Evolutionary conservation across 1,140 invertebrate genomes (phyloP).

Genomic region (Diorhabda sublineata): DNA sequence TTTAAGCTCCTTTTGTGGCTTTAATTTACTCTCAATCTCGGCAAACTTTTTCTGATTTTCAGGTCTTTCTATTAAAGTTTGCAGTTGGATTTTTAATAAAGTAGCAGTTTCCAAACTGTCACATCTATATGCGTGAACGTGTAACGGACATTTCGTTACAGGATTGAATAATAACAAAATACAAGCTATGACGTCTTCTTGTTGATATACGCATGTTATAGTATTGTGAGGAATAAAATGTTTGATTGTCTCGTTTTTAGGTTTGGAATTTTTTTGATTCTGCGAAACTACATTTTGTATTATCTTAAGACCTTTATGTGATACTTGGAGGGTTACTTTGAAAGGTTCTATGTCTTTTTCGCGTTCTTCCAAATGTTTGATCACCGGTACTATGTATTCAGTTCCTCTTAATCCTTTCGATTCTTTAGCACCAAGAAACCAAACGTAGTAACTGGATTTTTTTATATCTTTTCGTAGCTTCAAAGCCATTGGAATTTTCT

Average conservation of each 20-base stretch:
- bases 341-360: slow-evolving; percentile 84
- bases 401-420: slow-evolving; percentile 80
- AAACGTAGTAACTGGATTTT: slow-evolving; percentile 96
- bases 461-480: slow-evolving; percentile 81
- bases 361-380: slow-evolving; percentile 77
- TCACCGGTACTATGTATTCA: slow-evolving; percentile 75
- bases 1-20: slow-evolving; percentile 50
- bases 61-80: slow-evolving; percentile 74
- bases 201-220: slow-evolving; percentile 78
- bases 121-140: slow-evolving; percentile 90
- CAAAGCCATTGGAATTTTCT: slow-evolving; percentile 54
- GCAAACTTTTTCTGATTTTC: slow-evolving; percentile 84
- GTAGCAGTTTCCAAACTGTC: slow-evolving; percentile 90
- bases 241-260: slow-evolving; percentile 70
- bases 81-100: slow-evolving; percentile 76
- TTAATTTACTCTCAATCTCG: slow-evolving; percentile 64
- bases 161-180: slow-evolving; percentile 88
- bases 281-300: slow-evolving; percentile 70
- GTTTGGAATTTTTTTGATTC: slow-evolving; percentile 55
- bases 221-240: slow-evolving; percentile 93
- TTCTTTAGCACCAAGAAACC: slow-evolving; percentile 95
- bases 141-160: slow-evolving; percentile 77
- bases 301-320: slow-evolving; percentile 90
- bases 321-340: slow-evolving; percentile 85
- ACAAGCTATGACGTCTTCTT: slow-evolving; percentile 87